Base-by-base conservation (phyloP, 2,797 vertebrate species). In the Centropyge bicolor region DNA sequence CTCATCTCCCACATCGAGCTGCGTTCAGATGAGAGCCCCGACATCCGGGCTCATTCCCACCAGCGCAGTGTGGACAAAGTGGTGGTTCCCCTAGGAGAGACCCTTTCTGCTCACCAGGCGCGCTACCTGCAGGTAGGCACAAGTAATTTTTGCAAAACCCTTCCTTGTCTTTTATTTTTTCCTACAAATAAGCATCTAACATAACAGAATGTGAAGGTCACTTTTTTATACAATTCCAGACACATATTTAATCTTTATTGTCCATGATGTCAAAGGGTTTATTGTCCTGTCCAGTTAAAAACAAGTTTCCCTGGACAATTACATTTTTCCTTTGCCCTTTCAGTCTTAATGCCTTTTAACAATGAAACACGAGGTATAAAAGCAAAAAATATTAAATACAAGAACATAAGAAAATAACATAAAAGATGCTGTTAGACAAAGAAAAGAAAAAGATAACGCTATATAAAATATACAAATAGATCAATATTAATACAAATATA, bases 1-100 rank as follows among this genome's bases (percentile, higher is more conserved):
- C 94, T 98, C 72, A 97, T 99, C 76, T 96, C 97, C n/a, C 97
- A 96, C 82, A 96, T 99, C 46, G 97, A 99, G 82, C 91, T 98
- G 19, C 97, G 97, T 27, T 95, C 96, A n/a, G 98, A 99, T 16
- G 98, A 99, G 69, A 98, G 97, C 46, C 95, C 95, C 0, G 98
- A 99, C 74, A 96, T 99, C 78, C 95, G 89, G 89, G 95, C 96
- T n/a, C 97, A 99, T 14, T 97, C 96, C 20, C 95, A 99, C 9
- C 95, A 96, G 80, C 95, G 98, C 59, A 95, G 81, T n/a, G 92
- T 99, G 82, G 97, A 99, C 70, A 99, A 99, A 88, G 75, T 97
- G 6, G 94, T 99, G 8, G 97, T 99, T 68, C 96, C 97, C 0
- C 94, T 98, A 4, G 98, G 97, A 48, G 95, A 97, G 46, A 90